Conservation (phyloP, 2,797 vertebrate genomes). For the Danio albolineatus region DNA sequence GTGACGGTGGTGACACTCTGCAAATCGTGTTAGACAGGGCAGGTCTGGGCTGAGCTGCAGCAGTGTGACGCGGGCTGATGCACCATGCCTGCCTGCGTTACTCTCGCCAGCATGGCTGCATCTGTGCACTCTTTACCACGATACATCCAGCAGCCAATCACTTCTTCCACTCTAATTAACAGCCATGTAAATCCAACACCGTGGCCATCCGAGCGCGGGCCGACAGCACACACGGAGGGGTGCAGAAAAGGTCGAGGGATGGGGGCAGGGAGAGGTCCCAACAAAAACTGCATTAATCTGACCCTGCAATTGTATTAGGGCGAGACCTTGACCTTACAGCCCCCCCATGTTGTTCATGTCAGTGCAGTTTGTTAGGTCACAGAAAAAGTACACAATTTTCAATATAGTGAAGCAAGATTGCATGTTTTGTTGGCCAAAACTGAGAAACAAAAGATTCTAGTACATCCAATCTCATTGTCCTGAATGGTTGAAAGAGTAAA, state of each 20-base stretch:
- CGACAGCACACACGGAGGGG: slow-evolving; percentile 27
- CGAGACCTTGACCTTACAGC: slow-evolving; percentile 22
- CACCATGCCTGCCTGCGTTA: slow-evolving; percentile 86
- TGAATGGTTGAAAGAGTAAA: no score
- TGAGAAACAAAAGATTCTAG: no score
- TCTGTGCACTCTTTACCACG: slow-evolving; percentile 93
- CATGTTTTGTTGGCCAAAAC: no score
- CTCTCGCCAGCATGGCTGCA: slow-evolving; percentile 84
- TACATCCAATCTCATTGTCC: no score
- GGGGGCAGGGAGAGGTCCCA: slow-evolving; percentile 49
- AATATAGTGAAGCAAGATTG: no score
- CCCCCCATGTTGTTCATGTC: no score
- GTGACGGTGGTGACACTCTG: slow-evolving; percentile 75
- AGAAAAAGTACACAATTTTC: no score
- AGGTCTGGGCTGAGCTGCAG: slow-evolving; percentile 84
- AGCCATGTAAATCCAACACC: slow-evolving; percentile 91
- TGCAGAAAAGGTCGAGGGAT: slow-evolving; percentile 25
- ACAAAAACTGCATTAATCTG: slow-evolving; percentile 30
- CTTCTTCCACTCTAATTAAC: slow-evolving; percentile 99
- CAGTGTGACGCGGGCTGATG: slow-evolving; percentile 86
- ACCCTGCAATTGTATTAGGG: slow-evolving; percentile 33
- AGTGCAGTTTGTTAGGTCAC: no score
- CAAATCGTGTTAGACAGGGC: slow-evolving; percentile 88
- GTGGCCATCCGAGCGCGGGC: background rate
- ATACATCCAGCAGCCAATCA: slow-evolving; percentile 98